Base-by-base conservation (phyloP, 2,113 vertebrate genomes). In the Murina feae region DNA sequence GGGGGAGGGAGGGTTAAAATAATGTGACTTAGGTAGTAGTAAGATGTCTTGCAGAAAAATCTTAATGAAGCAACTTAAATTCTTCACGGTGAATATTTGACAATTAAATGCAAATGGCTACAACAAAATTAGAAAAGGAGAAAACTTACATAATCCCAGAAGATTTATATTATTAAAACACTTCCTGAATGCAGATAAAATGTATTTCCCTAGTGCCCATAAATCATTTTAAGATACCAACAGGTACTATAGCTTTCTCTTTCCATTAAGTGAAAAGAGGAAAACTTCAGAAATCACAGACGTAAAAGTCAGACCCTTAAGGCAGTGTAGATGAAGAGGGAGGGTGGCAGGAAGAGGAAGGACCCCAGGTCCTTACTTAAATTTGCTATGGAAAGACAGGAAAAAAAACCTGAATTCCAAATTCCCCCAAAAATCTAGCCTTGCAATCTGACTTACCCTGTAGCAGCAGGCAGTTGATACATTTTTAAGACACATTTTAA, bases 1-100 rank as follows among this genome's bases (percentile, higher is more conserved):
- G 44, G 44, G 7, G 10, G 12, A 14, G 28, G 63, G 13, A 5
- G 8, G 53, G 68, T 63, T 75, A 32, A 74, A 66, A 75, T 44
- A 82, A 65, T 20, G 49, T 35, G 66, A 80, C 53, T 44, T 63
- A 20, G 1, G 18, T 44, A 60, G 18, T 44, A 60, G 32, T 35
- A 86, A 90, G 16, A 68, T 63, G n/a, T 11, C 51, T 74, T 95
- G 81, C 63, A 91, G 69, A 86, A 94, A 86, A 86, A 96, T 49
- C 74, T 79, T 86, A 86, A 95, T 6, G 16, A 93, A 85, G 44
- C 8, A 84, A 81, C 17, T 80, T 87, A 58, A 74, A 39, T 68
- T 76, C 69, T 14, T 82, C 81, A 42, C 20, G 65, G 28, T 23
- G 30, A 81, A 14, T 42, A 60, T 37, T 58, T 94, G 47, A 86